Evolutionary conservation across 2,888 invertebrate genomes (phyloP), one percentile per base, ranked within the genome.

Genomic region (Orthosia incerta): DNA sequence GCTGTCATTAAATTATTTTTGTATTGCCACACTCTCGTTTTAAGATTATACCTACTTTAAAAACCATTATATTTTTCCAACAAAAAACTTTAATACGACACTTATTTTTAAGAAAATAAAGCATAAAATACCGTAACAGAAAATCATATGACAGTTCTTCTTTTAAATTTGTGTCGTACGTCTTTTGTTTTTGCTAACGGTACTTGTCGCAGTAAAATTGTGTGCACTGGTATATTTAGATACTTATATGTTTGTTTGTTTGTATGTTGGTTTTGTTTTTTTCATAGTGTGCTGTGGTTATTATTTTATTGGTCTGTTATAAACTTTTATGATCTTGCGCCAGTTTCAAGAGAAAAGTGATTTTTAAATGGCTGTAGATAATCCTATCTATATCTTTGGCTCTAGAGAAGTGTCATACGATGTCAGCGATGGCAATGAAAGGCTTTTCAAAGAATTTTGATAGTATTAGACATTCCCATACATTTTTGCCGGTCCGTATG

Each of bases 1-100:
- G 87, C 84, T 88, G 88, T 90, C 90, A 91, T 91, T 91, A 91
- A 85, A 91, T 90, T 88, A 89, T 91, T 91, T 90, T 89, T 88
- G 86, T 89, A 85, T 90, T 88, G 74, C 85, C 84, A 79, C 86
- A 85, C 89, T 87, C 83, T 84, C 78, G 81, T 84, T 76, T 79
- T 83, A 66, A 74, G 69, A 85, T 80, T 80, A 83, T 85, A 65
- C 74, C 76, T 79, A 79, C 75, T 74, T 83, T 72, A 73, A 81
- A 83, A 67, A 73, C 62, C 64, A 74, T 72, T 71, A 74, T 66
- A 53, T 71, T 53, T 72, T 67, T 64, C 26, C 18, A 9, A 45
- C 65, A 53, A 68, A 69, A 57, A 51, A 73, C 15, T 51, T 39
- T 12, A 55, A 71, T 51, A 46, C 0, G 46, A 61, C 16, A 62